A percentile compares a stretch with the other conserved stretches of the same genome.
Evolutionary conservation across 2,888 invertebrate genomes (phyloP).

Genomic region (Hecatera dysodea): DNA sequence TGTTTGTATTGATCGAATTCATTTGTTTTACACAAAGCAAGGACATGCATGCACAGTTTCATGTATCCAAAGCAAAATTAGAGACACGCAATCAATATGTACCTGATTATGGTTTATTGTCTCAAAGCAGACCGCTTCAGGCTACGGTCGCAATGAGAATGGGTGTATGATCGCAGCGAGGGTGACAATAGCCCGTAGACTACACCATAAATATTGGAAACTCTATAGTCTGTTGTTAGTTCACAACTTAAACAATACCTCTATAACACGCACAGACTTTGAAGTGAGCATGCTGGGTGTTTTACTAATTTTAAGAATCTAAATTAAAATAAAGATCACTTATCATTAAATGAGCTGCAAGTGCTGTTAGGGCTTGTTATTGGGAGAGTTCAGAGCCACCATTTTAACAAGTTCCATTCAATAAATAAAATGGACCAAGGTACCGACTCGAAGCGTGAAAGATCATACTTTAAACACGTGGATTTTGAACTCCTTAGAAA

Average conservation of each 20-base stretch:
- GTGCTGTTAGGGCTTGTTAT: too few species aligned
- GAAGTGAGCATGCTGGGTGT: not conserved
- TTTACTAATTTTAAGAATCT: not conserved
- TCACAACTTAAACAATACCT: constrained; percentile 24
- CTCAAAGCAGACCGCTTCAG: constrained; percentile 43
- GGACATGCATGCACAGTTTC: not conserved
- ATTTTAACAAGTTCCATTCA: too few species aligned
- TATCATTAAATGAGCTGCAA: too few species aligned
- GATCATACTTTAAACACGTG: too few species aligned
- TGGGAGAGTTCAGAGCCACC: too few species aligned
- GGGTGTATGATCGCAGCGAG: constrained; percentile 37
- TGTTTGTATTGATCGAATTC: not conserved
- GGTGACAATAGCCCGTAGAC: constrained; percentile 53
- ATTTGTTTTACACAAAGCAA: not conserved
- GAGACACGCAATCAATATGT: constrained; percentile 51
- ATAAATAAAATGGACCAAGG: too few species aligned
- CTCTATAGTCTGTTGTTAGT: constrained; percentile 17
- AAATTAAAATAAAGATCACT: not conserved
- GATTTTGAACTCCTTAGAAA: not conserved
- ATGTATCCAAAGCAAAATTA: constrained; percentile 35
- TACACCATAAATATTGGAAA: constrained; percentile 23
- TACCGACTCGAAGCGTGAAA: too few species aligned
- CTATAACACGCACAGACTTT: not conserved
- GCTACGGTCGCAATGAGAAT: constrained; percentile 52
- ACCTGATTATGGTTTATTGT: constrained; percentile 56